Percentiles rank a stretch among this genome's conserved stretches.
These are phyloP conservation scores for Darevskia mixta DNA, from an alignment of 2,797 vertebrate species.

Conservation along the genomic window DNA sequence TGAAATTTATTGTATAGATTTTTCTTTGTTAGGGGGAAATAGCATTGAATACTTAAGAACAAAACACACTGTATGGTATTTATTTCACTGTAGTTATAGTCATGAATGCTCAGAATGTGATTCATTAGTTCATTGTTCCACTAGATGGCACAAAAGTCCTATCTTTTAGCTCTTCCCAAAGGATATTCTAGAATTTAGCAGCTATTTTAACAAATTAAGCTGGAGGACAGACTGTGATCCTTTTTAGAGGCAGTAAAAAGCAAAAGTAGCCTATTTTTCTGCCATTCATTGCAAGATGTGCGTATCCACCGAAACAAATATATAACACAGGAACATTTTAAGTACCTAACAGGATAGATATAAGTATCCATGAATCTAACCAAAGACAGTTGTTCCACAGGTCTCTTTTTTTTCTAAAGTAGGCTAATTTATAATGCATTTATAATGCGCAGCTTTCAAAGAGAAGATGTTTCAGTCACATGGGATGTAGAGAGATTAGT, in stretches of 20 bases:
- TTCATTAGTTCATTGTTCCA: neutral
- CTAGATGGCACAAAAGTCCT: slow-evolving; percentile 67
- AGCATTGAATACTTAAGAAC: accelerated
- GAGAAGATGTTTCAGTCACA: neutral
- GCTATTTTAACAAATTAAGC: neutral
- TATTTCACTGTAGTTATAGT: neutral
- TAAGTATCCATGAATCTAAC: neutral
- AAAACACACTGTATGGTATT: neutral
- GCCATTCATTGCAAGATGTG: too few relatives aligned
- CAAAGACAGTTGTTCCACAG: neutral
- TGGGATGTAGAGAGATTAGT: neutral
- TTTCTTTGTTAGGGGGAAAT: accelerated
- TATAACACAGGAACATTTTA: too few relatives aligned
- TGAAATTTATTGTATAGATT: neutral
- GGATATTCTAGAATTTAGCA: neutral
- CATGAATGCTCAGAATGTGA: neutral
- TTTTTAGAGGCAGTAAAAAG: neutral
- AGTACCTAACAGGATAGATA: neutral
- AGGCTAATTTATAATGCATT: neutral
- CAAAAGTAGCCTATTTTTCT: neutral
- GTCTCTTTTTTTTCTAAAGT: neutral
- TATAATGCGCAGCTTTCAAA: neutral
- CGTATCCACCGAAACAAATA: neutral
- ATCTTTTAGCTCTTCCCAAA: neutral
- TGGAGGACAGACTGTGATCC: too few relatives aligned